Base-by-base conservation (phyloP, 1,140 invertebrate species). In the Patella vulgata region DNA sequence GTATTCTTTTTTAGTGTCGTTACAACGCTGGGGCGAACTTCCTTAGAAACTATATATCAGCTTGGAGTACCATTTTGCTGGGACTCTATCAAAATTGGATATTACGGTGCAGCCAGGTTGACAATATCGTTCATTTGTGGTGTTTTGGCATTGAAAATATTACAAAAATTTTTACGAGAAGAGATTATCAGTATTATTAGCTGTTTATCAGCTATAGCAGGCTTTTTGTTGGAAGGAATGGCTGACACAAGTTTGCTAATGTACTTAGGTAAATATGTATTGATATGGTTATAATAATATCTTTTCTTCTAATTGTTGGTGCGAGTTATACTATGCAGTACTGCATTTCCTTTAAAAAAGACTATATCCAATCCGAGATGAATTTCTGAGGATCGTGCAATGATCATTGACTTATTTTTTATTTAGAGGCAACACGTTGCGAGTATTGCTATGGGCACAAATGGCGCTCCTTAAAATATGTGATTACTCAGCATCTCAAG, bases 51-150 rank as follows among this genome's bases (percentile, higher is more conserved):
- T 4, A 9, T 53, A 17, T 53, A 53, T 36, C 51, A 53, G 28
- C 30, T 53, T 6, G 33, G 28, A 8, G 8, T n/a, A 17, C 51
- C 51, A 21, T 53, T 53, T 21, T 53, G 51, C 51, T 53, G 51
- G 51, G 31, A 53, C 23, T 53, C 51, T 19, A 28, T 53, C 12
- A 53, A 53, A 36, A 53, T 53, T n/a, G 51, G 51, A 33, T 53
- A 36, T 19, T 53, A 30, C 28, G 33, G 51, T 17, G 51, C 28
- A 0, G 11, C 31, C 11, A 23, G 28, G 14, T n/a, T 36, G 14
- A 21, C 17, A 4, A n/a, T 36, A 19, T 28, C 14, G 6, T 36
- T 28, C 28, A 4, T 17, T 1, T 30, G 28, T 6, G 23, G 51
- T 36, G 23, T 53, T 28, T 28, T 36, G 17, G 17, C 51, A 12